phyloP scores from a whole-genome alignment of 1,140 invertebrate species.

The Nephila pilipes region DNA sequence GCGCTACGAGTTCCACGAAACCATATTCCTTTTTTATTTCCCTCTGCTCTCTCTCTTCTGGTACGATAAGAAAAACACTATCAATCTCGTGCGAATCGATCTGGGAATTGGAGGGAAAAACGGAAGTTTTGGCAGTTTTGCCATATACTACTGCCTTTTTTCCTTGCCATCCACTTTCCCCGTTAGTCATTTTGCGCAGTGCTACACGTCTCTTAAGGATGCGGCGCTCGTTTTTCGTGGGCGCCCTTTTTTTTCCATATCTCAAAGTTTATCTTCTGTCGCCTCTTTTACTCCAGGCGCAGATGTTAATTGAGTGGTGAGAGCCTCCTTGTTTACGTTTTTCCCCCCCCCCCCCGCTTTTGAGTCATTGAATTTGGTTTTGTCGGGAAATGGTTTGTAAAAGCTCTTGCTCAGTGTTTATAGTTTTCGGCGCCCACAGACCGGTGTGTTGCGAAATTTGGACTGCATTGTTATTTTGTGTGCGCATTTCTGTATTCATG shows the following conservation, averaged over 20 bases:
- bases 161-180: conserved; percentile 1
- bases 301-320: conserved; percentile 47
- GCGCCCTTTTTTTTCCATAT: conserved; percentile 10
- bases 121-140: conserved; percentile 75
- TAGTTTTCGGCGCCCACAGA: neutral
- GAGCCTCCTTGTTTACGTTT: conserved; percentile 14
- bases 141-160: neutral
- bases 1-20: neutral
- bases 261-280: conserved; percentile 5
- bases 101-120: conserved; percentile 73
- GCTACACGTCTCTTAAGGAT: conserved; percentile 30
- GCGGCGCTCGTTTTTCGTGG: conserved; percentile 11
- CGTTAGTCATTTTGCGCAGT: conserved; percentile 52
- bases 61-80: conserved; percentile 72
- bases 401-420: no score
- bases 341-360: neutral
- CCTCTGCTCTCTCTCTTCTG: neutral
- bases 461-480: conserved; percentile 11
- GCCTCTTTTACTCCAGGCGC: neutral
- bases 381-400: neutral
- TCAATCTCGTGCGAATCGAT: conserved; percentile 73
- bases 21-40: neutral
- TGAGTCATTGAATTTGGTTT: conserved; percentile 15
- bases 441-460: neutral
- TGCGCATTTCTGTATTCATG: neutral